Percentiles rank a stretch among this genome's conserved stretches.
Evolutionary conservation across 2,113 vertebrate species (phyloP).

Genomic region (Sinocyclocheilus anophthalmus): DNA sequence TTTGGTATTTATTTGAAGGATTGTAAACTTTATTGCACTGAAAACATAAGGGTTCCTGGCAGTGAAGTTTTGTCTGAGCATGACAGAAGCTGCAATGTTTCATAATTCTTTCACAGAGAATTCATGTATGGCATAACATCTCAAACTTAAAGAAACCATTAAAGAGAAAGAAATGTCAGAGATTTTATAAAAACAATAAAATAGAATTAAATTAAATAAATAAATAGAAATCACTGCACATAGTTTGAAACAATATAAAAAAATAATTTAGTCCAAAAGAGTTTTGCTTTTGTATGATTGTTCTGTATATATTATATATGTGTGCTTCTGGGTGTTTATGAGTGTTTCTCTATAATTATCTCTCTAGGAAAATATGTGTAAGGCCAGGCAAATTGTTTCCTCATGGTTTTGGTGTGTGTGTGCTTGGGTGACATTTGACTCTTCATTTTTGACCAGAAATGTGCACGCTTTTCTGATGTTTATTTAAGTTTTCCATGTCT

Average conservation of each 20-base stretch:
- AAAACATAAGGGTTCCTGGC: not conserved
- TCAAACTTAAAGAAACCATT: not conserved
- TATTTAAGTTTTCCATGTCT: no score
- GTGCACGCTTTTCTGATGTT: no score
- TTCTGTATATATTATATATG: not conserved
- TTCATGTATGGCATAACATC: not conserved
- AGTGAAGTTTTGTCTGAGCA: not conserved
- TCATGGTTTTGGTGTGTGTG: not conserved
- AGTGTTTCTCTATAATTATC: not conserved
- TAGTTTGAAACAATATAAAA: not conserved
- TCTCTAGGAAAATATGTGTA: not conserved
- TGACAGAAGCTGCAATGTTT: not conserved
- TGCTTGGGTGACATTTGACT: not conserved
- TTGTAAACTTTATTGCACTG: not conserved
- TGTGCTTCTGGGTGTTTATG: not conserved
- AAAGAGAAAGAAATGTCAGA: not conserved
- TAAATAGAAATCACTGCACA: no score
- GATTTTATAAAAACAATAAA: no score
- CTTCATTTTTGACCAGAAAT: no score
- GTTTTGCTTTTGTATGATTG: not conserved
- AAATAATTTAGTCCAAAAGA: not conserved
- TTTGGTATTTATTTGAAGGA: no score
- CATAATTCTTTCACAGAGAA: not conserved
- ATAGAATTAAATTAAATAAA: no score
- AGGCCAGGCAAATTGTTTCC: not conserved